Base-by-base conservation (phyloP, 1,140 invertebrate species). In the Heliothis virescens region DNA sequence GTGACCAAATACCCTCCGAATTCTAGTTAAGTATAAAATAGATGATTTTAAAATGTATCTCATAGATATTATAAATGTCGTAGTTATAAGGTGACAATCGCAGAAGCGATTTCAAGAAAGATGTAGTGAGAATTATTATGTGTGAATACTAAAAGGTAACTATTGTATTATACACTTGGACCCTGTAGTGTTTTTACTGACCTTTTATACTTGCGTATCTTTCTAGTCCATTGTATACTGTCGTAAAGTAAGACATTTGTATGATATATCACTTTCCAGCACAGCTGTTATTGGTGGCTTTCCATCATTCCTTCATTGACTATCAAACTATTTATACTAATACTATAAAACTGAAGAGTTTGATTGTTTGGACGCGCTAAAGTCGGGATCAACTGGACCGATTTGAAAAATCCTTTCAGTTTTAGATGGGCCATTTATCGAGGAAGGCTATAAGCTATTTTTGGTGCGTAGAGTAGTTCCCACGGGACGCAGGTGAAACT, bases 161-260 rank as follows among this genome's bases (percentile, higher is more conserved):
- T 83, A 90, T 85, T 87, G 86, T 91, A 91, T 88, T 89, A 85
- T 89, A 88, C 80, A 88, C 78, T 84, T 92, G 90, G 87, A 82
- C 82, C 89, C 89, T 83, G 87, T 94, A 93, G 91, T 90, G 83
- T 94, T 94, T 94, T 90, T 93, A 92, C 90, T 85, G 84, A 90
- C 88, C 89, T 93, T 94, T 94, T 93, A 90, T 94, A 94, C 91
- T 91, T 92, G 88, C 82, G 82, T 90, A 90, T 85, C 86, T 92
- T 90, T 89, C 86, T 89, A 83, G 86, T 76, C 80, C 62, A 83
- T 85, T 81, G 59, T 86, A 84, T 82, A 79, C 72, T 60, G 82
- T 75, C 21, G 26, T 71, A 16, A 62, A 50, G 29, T 55, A 79
- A 79, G n/a, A 69, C 11, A 59, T 62, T 75, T 57, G 57, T 80